phyloP scores from a whole-genome alignment of 2,888 invertebrate species.

The Automeris io region DNA sequence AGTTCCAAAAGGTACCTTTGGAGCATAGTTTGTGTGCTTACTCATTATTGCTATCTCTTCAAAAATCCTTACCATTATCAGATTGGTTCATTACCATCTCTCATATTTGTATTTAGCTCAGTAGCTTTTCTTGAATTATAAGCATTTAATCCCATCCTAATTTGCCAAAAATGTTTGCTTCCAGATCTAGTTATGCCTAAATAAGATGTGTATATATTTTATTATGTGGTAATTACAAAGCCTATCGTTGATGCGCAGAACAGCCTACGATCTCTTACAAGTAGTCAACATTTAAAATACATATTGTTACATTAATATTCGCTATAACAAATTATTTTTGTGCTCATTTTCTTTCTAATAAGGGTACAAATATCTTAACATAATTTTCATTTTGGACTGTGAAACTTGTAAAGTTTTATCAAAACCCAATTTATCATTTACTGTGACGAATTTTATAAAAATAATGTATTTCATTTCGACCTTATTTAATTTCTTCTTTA shows the following conservation, averaged over 20 bases:
- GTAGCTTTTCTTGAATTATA: not conserved
- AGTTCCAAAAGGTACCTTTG: no score
- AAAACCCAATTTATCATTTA: constrained; percentile 46
- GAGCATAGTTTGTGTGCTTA: no score
- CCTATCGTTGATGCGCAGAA: constrained; percentile 24
- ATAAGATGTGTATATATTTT: no score
- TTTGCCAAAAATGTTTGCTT: no score
- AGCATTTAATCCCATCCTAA: not conserved
- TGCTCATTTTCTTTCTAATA: constrained; percentile 41
- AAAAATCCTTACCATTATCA: no score
- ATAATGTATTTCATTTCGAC: no score
- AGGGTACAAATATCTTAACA: constrained; percentile 56
- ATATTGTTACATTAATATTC: constrained; percentile 26
- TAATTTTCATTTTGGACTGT: constrained; percentile 34
- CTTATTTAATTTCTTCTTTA: no score
- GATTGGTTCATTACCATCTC: no score
- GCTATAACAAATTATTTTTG: not conserved
- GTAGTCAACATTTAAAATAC: constrained; percentile 72
- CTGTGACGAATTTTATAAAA: constrained; percentile 9
- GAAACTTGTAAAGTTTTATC: constrained; percentile 66
- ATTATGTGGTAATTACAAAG: not conserved
- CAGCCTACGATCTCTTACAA: constrained; percentile 57
- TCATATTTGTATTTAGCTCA: no score
- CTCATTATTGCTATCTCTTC: no score
- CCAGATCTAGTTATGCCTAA: not conserved